Evolutionary conservation across 2,888 invertebrate species (phyloP).

Genomic region (Hypena proboscidalis): DNA sequence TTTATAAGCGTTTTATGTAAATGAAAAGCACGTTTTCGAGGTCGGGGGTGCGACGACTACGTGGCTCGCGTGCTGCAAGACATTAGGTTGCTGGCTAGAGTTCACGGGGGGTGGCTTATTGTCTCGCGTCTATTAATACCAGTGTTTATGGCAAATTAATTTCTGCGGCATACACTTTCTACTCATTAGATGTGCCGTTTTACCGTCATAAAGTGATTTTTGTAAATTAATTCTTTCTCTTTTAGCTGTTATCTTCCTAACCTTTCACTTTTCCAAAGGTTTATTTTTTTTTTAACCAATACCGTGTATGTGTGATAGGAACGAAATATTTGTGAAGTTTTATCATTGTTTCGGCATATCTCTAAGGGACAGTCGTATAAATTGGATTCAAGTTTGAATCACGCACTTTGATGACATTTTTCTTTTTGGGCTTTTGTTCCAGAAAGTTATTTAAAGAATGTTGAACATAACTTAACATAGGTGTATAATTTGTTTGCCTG

Average conservation of each 20-base stretch:
- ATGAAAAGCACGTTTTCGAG: constrained; percentile 63
- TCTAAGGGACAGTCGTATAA: constrained; percentile 77
- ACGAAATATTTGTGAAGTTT: constrained; percentile 72
- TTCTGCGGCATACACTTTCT: constrained; percentile 56
- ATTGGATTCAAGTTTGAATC: constrained; percentile 81
- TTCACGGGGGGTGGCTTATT: constrained; percentile 77
- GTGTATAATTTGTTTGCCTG: constrained; percentile 7
- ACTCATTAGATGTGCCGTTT: constrained; percentile 18
- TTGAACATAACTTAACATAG: constrained; percentile 27
- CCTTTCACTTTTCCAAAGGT: neutral
- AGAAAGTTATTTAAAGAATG: constrained; percentile 34
- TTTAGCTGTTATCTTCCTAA: neutral
- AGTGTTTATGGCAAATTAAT: constrained; percentile 76
- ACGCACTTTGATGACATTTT: constrained; percentile 59
- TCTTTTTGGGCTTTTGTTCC: constrained; percentile 44
- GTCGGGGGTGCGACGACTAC: constrained; percentile 63
- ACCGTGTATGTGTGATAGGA: constrained; percentile 46
- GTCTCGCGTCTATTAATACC: constrained; percentile 81
- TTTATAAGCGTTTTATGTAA: constrained; percentile 64
- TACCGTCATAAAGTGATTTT: constrained; percentile 9
- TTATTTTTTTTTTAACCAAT: constrained; percentile 11
- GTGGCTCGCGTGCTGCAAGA: constrained; percentile 72
- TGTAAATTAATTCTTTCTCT: constrained; percentile 10
- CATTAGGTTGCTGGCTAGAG: constrained; percentile 74
- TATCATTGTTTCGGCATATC: constrained; percentile 75